Evolutionary conservation across 2,888 invertebrate genomes (phyloP), one percentile per base, ranked within the genome.

Genomic region (Heliconius aoede): DNA sequence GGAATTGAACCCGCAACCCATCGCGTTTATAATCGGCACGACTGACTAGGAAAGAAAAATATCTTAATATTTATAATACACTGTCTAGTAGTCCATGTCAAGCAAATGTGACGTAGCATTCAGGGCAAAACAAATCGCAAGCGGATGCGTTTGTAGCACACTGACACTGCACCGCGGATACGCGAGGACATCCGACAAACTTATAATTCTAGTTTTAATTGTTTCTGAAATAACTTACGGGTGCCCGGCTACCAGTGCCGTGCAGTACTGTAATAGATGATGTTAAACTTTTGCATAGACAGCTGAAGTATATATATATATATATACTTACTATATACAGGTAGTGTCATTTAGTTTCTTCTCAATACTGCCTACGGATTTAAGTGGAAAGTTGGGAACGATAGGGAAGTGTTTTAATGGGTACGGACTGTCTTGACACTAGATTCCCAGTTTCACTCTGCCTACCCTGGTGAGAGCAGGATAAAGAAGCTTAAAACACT

Each of bases 131-230:
- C 46, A 40, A 68, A 60, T 74, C 24, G 15, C 28, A 60, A 60
- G 4, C 40, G 60, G 74, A 68, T 62, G 67, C 72, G 46, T 71
- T 64, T 73, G 69, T 65, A 64, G 64, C 21, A 73, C 51, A 73
- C 69, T 69, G 65, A n/a, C 36, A 36, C 36, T 11, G 2, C 65
- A 71, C 65, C 55, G 36, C 69, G 55, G 55, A 69, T 76, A 76
- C 65, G 62, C 65, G 40, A 76, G 73, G 69, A 72, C 71, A 68
- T 74, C 72, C 74, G 67, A 64, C 76, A 28, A 74, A 76, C 71
- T 71, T 74, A 67, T 46, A 65, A 61, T 71, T 67, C 65, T 72
- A 76, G 76, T 72, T 76, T 76, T 74, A 76, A 74, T 74, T 76
- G 76, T 76, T 61, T 61, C 65, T 74, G 55, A 72, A 74, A 76